These are phyloP conservation scores for Falco biarmicus DNA, from an alignment of 2,797 vertebrate genomes.

Conservation along the genomic window DNA sequence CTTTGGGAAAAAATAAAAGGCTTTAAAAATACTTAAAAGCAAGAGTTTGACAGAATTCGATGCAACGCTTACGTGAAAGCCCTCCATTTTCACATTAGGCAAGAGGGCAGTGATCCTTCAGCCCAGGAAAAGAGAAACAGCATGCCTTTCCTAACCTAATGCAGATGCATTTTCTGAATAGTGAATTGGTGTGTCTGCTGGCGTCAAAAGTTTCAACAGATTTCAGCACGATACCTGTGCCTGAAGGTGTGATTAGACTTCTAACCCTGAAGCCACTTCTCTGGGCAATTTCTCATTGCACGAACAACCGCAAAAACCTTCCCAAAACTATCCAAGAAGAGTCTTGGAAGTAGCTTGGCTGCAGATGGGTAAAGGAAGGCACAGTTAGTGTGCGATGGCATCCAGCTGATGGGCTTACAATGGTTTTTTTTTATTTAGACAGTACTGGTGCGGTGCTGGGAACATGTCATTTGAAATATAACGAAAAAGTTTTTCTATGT, in stretches of 20 bases:
- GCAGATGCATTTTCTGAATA: background rate
- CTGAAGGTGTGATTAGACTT: background rate
- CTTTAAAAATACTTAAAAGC: background rate
- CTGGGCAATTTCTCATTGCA: background rate
- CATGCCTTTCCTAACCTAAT: background rate
- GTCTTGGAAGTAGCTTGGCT: background rate
- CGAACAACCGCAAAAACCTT: background rate
- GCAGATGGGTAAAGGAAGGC: background rate
- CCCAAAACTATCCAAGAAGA: background rate
- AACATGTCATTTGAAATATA: background rate
- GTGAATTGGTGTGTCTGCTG: background rate
- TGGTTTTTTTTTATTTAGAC: background rate
- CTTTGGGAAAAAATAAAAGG: background rate
- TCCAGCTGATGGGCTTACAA: background rate
- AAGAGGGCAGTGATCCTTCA: background rate
- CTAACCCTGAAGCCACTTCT: background rate
- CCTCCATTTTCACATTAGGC: background rate
- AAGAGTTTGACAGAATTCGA: background rate
- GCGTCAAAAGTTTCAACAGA: background rate
- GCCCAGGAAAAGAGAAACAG: background rate
- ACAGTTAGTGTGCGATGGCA: fast-evolving
- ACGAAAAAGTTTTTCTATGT: background rate
- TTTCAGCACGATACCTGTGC: background rate
- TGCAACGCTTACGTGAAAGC: background rate
- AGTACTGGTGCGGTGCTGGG: background rate